Percentiles rank a stretch among this genome's conserved stretches.
Conservation (phyloP, 2,797 vertebrate species). For the Melanotaenia maccullochi region DNA sequence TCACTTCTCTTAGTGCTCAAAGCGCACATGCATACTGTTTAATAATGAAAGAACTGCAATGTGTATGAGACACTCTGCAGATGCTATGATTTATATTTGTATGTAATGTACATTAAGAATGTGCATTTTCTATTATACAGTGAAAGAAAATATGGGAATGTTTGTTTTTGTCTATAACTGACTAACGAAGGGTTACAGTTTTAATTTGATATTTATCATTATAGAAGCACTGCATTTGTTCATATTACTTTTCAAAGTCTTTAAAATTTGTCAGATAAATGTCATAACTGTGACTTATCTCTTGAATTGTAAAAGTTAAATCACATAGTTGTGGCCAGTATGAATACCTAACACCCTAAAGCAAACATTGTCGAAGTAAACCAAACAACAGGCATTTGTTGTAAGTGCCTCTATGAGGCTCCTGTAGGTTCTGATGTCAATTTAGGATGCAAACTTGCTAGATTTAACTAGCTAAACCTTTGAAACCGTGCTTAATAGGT, state of each 20-base stretch:
- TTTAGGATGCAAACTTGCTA: constrained; percentile 77
- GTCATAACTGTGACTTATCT: constrained; percentile 46
- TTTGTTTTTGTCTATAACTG: constrained; percentile 35
- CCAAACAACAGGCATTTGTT: constrained; percentile 64
- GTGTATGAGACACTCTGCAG: constrained; percentile 40
- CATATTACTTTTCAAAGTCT: constrained; percentile 56
- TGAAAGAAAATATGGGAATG: constrained; percentile 31
- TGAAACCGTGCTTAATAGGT: constrained; percentile 64
- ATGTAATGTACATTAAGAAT: constrained; percentile 30
- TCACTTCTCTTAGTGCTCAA: constrained; percentile 38
- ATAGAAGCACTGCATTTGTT: constrained; percentile 42
- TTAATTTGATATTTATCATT: constrained; percentile 37
- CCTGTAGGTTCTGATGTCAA: constrained; percentile 75
- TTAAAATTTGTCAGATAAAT: constrained; percentile 36
- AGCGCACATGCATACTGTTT: constrained; percentile 29
- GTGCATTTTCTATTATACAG: constrained; percentile 27
- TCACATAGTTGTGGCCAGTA: constrained; percentile 49
- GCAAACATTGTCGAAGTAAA: constrained; percentile 59
- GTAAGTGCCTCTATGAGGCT: constrained; percentile 83
- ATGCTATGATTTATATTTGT: constrained; percentile 31
- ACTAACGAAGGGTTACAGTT: constrained; percentile 19
- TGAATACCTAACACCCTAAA: constrained; percentile 60
- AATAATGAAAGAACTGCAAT: constrained; percentile 34
- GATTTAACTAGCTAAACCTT: constrained; percentile 82
- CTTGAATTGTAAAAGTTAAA: constrained; percentile 38